Evolutionary conservation across 2,113 vertebrate species (phyloP).

Genomic region (Zapornia atra): DNA sequence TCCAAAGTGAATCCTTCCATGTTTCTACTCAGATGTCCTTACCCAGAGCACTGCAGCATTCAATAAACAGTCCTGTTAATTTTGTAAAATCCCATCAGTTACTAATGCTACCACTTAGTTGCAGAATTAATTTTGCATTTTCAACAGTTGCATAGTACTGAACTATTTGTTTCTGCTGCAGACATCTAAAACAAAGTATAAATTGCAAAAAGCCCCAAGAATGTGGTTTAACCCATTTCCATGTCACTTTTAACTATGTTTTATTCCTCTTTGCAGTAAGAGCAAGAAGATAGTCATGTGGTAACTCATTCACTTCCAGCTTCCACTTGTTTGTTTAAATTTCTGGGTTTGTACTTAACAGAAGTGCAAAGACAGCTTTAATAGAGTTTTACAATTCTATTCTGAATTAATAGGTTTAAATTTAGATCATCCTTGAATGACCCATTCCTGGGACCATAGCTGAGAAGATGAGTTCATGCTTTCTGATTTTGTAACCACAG

Average conservation of each 20-base stretch:
- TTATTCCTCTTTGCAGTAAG: background rate
- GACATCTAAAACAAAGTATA: background rate
- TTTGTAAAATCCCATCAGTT: background rate
- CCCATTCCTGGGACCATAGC: background rate
- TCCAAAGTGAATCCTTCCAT: background rate
- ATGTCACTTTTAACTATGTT: background rate
- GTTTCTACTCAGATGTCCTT: background rate
- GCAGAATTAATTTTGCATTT: background rate
- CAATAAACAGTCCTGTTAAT: background rate
- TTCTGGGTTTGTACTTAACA: background rate
- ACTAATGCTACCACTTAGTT: background rate
- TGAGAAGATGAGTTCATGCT: background rate
- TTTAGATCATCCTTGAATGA: background rate
- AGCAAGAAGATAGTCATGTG: background rate
- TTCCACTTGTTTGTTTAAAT: background rate
- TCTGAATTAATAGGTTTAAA: background rate
- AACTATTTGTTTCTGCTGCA: background rate
- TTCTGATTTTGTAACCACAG: background rate
- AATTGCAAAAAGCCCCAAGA: background rate
- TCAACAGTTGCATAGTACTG: background rate
- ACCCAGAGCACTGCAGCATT: background rate
- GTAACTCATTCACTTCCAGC: background rate
- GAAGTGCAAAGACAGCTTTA: background rate
- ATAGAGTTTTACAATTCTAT: background rate
- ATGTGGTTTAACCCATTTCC: background rate